These are phyloP conservation scores for Graptemys geographica DNA, from an alignment of 2,797 vertebrate genomes.

Conservation along the genomic window DNA sequence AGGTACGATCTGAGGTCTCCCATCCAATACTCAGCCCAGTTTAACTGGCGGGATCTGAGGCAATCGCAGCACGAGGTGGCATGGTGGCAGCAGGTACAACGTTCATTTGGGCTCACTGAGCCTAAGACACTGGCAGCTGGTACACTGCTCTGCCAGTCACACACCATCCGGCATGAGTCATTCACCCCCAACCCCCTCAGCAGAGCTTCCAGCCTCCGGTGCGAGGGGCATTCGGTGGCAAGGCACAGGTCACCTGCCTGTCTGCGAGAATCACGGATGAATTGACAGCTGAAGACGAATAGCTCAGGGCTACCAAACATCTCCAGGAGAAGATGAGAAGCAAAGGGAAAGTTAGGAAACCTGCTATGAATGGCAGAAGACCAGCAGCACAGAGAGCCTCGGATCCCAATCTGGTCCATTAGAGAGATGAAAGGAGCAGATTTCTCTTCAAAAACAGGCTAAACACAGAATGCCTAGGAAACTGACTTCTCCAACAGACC, in stretches of 20 bases:
- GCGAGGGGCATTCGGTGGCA: fast-evolving
- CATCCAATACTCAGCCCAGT: background rate
- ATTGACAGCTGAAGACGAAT: conserved; percentile 25
- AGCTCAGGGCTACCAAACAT: conserved; percentile 47
- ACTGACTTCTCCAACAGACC: background rate
- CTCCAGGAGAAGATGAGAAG: background rate
- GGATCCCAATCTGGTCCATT: conserved; percentile 32
- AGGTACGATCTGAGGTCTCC: background rate
- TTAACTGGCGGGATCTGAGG: background rate
- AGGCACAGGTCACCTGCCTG: fast-evolving
- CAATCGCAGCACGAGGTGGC: background rate
- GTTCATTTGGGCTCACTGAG: fast-evolving
- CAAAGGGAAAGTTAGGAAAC: background rate
- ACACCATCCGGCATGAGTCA: background rate
- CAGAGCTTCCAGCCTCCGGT: background rate
- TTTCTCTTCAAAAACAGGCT: conserved; percentile 20
- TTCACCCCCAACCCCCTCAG: fast-evolving
- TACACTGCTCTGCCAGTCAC: background rate
- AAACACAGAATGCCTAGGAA: fast-evolving
- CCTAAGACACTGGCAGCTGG: background rate
- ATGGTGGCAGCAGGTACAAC: background rate
- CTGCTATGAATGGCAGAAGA: conserved; percentile 46
- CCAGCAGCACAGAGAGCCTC: background rate
- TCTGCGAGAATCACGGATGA: background rate
- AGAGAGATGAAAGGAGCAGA: fast-evolving